Percentiles rank a stretch among this genome's conserved stretches.
Conservation (phyloP, 2,888 invertebrate species). For the Myathropa florea region DNA sequence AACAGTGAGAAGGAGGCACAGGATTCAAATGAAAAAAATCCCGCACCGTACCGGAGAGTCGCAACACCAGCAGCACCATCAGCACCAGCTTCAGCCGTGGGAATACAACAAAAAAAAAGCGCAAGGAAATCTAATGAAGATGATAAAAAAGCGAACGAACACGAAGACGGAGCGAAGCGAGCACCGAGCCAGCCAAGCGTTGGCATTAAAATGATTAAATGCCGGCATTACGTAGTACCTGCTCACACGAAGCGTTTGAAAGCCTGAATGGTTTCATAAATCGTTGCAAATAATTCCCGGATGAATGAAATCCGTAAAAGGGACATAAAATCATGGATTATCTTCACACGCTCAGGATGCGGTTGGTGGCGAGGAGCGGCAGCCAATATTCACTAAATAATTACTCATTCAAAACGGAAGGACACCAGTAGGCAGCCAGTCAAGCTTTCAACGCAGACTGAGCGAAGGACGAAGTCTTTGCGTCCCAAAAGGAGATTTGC, state of each 20-base stretch:
- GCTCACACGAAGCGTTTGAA: slow-evolving; percentile 16
- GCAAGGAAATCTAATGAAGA: slow-evolving; percentile 28
- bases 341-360: slow-evolving; percentile 15
- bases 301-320: slow-evolving; percentile 47
- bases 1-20: background rate
- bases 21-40: slow-evolving; percentile 27
- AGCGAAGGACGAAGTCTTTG: slow-evolving; percentile 12
- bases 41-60: background rate
- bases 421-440: too few relatives aligned
- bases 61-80: background rate
- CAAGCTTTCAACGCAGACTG: background rate
- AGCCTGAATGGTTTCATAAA: slow-evolving; percentile 54
- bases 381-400: background rate
- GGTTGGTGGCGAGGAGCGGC: background rate
- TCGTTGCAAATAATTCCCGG: slow-evolving; percentile 50
- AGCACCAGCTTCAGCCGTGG: background rate
- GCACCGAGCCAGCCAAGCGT: background rate
- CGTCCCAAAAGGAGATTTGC: background rate
- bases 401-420: background rate
- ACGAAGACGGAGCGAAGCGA: slow-evolving; percentile 13
- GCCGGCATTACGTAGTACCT: slow-evolving; percentile 30
- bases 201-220: slow-evolving; percentile 52
- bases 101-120: background rate
- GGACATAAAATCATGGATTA: slow-evolving; percentile 61
- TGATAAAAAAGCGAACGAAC: slow-evolving; percentile 35